Evolutionary conservation across 2,113 vertebrate species (phyloP).

Genomic region (Gracilinanus agilis): DNA sequence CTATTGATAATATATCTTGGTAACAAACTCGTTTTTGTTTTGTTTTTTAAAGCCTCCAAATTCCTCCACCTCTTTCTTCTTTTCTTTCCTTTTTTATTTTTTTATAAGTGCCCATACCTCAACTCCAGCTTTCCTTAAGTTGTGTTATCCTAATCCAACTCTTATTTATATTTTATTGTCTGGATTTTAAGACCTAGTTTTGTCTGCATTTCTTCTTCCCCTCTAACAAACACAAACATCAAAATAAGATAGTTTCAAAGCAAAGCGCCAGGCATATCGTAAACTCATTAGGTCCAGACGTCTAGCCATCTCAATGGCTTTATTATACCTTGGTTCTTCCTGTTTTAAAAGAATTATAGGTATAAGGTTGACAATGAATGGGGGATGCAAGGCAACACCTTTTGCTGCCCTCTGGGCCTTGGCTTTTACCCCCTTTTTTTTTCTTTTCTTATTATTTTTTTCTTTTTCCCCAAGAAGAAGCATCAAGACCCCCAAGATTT

Average conservation of each 20-base stretch:
- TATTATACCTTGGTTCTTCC: conserved; percentile 97
- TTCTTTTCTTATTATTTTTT: conserved; percentile 61
- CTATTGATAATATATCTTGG: conserved; percentile 19
- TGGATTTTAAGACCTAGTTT: conserved; percentile 86
- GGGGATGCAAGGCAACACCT: conserved; percentile 89
- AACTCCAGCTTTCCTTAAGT: conserved; percentile 9
- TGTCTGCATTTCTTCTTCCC: conserved; percentile 90
- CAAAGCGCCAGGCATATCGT: conserved; percentile 91
- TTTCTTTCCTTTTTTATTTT: background rate
- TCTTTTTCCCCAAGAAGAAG: background rate
- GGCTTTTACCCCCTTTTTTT: conserved; percentile 71
- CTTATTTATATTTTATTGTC: conserved; percentile 86
- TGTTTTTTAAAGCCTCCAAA: conserved; percentile 40
- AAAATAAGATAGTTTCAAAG: conserved; percentile 94
- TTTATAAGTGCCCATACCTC: conserved; percentile 62
- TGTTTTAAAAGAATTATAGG: conserved; percentile 95
- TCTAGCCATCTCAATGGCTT: conserved; percentile 97
- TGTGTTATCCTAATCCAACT: conserved; percentile 69
- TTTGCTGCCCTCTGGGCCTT: conserved; percentile 83
- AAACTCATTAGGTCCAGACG: conserved; percentile 99
- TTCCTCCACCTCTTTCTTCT: conserved; percentile 33
- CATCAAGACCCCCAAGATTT: conserved; percentile 71
- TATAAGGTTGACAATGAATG: conserved; percentile 91
- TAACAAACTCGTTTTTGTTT: conserved; percentile 24
- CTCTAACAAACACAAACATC: conserved; percentile 93